A percentile compares a stretch with the other conserved stretches of the same genome.
Conservation (phyloP, 2,888 invertebrate genomes). For the Cheilosia impressa region DNA sequence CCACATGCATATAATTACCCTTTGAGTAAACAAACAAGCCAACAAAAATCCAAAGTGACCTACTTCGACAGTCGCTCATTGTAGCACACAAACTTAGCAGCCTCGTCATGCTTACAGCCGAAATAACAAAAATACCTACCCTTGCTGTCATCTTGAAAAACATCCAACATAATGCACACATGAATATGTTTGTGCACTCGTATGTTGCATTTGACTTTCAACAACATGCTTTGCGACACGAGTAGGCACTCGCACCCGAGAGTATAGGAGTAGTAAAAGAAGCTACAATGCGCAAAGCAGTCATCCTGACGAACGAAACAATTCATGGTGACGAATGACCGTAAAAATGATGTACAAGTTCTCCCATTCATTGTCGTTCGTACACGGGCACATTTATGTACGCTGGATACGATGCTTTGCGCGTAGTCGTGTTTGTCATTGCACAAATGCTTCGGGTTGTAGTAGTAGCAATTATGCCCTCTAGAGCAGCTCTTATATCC, state of each 20-base stretch:
- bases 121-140: conserved; percentile 5
- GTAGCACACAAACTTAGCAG: conserved; percentile 30
- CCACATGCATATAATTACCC: not conserved
- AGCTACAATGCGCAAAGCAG: conserved; percentile 40
- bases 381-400: not conserved
- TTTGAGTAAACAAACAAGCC: not conserved
- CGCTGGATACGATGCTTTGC: conserved; percentile 27
- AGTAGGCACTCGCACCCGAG: not conserved
- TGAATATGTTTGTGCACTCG: conserved; percentile 29
- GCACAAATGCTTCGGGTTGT: conserved; percentile 67
- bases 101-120: not conserved
- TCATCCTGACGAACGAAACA: conserved; percentile 44
- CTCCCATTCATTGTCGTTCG: conserved; percentile 67
- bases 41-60: conserved; percentile 31
- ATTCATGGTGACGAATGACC: conserved; percentile 72
- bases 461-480: conserved; percentile 76
- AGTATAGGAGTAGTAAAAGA: not conserved
- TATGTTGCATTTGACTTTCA: conserved; percentile 66
- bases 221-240: conserved; percentile 40
- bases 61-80: conserved; percentile 37
- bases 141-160: conserved; percentile 40
- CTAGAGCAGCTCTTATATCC: conserved; percentile 66
- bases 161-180: conserved; percentile 51
- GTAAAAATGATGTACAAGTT: conserved; percentile 75
- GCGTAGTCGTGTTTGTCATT: conserved; percentile 31